Base-by-base conservation (phyloP, 2,888 invertebrate species). In the Dicyrtoma fusca region DNA sequence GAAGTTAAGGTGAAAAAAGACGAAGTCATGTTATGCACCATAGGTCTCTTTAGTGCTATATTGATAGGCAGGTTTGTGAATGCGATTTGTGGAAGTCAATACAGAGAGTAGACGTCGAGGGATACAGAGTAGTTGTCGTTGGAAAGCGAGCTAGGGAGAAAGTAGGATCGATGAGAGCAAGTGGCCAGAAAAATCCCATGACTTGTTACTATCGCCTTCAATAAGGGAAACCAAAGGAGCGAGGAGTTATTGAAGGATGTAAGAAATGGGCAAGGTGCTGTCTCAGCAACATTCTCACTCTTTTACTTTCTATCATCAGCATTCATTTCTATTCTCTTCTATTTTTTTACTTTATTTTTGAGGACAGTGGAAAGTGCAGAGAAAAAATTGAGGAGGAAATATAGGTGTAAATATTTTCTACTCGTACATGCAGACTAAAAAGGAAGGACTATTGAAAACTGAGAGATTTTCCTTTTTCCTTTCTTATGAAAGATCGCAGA, bases 261-360 rank as follows among this genome's bases (percentile, higher is more conserved):
- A 13, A 13, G 34, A 34, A 61, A 34, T 4, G 59, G 61, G 11
- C 61, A 61, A 34, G 13, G 42, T 34, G 42, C 42, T 26, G 61
- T 21, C 53, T 53, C 53, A 53, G 61, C 34, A 61, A 61, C 34
- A 25, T 59, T 59, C 34, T 59, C 59, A 14, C 59, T 59, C 26
- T 55, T n/a, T 59, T 25, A 25, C 59, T 59, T 17, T 17, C 11
- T 11, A 8, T 63, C 17, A n/a, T n/a, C n/a, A n/a, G n/a, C n/a
- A 25, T 5, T n/a, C 59, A 10, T 26, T 34, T 34, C 34, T 59
- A n/a, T 19, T 21, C 19, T 55, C 53, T 2, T 55, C 21, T 17
- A 6, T 8, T 51, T 19, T n/a, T 51, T 51, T n/a, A 6, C n/a
- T n/a, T 51, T 51, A 6, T n/a, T 51, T 21, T 55, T 55, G n/a